phyloP scores from a whole-genome alignment of 2,113 vertebrate species.

The Microcebus lehilahytsara region DNA sequence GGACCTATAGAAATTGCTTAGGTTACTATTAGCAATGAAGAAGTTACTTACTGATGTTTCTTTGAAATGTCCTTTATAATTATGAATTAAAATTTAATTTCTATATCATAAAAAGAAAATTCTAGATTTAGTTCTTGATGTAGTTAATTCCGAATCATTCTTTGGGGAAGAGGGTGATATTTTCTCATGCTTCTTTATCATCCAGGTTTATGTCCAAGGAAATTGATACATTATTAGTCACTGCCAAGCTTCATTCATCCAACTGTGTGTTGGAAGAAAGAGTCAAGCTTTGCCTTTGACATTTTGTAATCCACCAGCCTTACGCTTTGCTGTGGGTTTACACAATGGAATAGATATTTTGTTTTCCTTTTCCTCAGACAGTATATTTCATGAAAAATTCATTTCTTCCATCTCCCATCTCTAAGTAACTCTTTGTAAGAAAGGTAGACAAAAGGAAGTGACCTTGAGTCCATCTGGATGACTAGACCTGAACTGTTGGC shows the following conservation, averaged over 20 bases:
- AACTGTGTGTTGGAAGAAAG: neutral
- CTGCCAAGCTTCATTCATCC: neutral
- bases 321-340: neutral
- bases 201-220: neutral
- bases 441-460: constrained; percentile 21
- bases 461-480: constrained; percentile 37
- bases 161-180: neutral
- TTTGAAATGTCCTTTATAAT: neutral
- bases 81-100: neutral
- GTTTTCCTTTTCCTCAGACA: constrained; percentile 47
- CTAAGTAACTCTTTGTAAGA: constrained; percentile 27
- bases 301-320: neutral
- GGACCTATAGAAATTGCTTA: neutral
- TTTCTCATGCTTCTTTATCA: neutral
- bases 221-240: neutral
- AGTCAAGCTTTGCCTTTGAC: neutral
- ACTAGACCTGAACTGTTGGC: constrained; percentile 26
- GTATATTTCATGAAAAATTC: constrained; percentile 55
- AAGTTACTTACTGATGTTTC: neutral
- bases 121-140: neutral
- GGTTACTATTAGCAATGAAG: neutral
- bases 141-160: neutral
- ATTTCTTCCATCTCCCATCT: neutral
- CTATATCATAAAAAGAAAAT: constrained; percentile 5
- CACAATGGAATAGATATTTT: neutral